Evolutionary conservation across 1,140 invertebrate genomes (phyloP), one percentile per base, ranked within the genome.

Genomic region (Elymnias hypermnestra): DNA sequence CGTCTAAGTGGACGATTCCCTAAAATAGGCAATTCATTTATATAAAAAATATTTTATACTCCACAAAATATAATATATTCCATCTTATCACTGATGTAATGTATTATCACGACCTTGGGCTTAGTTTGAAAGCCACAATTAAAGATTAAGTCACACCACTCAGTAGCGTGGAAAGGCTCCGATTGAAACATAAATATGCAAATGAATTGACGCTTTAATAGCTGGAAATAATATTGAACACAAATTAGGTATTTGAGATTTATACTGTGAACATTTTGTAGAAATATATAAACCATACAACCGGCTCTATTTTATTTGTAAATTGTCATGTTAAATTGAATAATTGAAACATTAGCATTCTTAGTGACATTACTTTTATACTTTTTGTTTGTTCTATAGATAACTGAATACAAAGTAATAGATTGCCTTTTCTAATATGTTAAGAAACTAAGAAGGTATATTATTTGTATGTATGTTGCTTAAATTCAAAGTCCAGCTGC

Each of bases 151-250:
- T 56, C 56, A 48, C 28, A 48, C 14, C 39, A 41, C 48, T 46
- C 49, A 25, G 46, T 45, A 62, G 59, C 46, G 38, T 57, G 50
- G 37, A 57, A 57, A 53, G 37, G 25, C 40, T 45, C 13, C 18
- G 45, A 53, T 49, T 50, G 41, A 52, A 42, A 53, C 25, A 53
- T 53, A 46, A 49, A 53, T 49, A 53, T 53, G 43, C 45, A 46
- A 38, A 57, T 49, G 42, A 28, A 29, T 13, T 29, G 42, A 53
- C 28, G 43, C 41, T 52, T 45, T 57, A 52, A 47, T 57, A 51
- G 46, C 53, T 56, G 42, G 50, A 35, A 48, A 36, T 42, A 36
- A 47, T 42, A 19, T 33, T 25, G 29, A 36, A 31, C 28, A 36
- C 38, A 41, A 21, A 38, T 31, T 21, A 38, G 17, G 1, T 22